phyloP scores from a whole-genome alignment of 2,888 invertebrate genomes.

The Maniola hyperantus region DNA sequence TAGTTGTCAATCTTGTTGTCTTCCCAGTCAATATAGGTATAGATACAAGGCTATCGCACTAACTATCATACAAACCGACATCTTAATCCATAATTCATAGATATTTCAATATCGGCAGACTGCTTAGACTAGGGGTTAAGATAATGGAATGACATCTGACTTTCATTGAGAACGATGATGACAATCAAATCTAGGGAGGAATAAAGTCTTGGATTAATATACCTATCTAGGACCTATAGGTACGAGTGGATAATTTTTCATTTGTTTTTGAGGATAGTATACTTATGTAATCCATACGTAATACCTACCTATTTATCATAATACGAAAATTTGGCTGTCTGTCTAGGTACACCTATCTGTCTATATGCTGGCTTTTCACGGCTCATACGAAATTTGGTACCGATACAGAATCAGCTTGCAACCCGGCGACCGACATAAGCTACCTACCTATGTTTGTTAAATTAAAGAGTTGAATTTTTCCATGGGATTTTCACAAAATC shows the following conservation, averaged over 20 bases:
- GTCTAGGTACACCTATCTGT: no score
- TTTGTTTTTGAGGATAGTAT: neutral
- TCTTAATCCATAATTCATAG: conserved; percentile 14
- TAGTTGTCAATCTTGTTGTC: neutral
- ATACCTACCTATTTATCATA: no score
- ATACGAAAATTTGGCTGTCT: no score
- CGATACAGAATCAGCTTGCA: no score
- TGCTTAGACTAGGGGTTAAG: neutral
- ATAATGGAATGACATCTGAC: neutral
- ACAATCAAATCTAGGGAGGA: neutral
- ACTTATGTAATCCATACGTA: no score
- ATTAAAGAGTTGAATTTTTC: no score
- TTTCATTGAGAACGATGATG: conserved; percentile 1
- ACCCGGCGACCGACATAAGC: no score
- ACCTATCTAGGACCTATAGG: neutral
- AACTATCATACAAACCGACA: conserved; percentile 6
- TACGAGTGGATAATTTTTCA: neutral
- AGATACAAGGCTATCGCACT: conserved; percentile 3
- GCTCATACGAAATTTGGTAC: no score
- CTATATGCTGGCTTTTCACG: no score
- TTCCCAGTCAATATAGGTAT: neutral
- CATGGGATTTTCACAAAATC: no score
- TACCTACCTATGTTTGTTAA: no score
- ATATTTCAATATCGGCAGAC: conserved; percentile 11
- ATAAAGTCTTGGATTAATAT: neutral